Evolutionary conservation across 2,888 invertebrate genomes (phyloP).

Genomic region (Panopea generosa): DNA sequence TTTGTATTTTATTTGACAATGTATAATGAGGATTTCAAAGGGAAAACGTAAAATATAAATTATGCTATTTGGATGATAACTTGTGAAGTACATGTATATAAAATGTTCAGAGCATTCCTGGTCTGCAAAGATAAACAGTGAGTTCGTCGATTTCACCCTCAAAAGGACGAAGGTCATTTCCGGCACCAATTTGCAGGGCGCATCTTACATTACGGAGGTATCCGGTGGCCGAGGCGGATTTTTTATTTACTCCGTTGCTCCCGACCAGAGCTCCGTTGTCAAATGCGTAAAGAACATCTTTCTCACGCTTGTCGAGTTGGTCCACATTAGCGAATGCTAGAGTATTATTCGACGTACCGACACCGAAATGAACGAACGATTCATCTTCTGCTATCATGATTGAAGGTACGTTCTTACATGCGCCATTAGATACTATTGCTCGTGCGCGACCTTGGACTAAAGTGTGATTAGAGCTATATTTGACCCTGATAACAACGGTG

Average conservation of each 20-base stretch:
- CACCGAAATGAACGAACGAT: constrained; percentile 58
- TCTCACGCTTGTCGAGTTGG: constrained; percentile 4
- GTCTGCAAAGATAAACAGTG: constrained; percentile 19
- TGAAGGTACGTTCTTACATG: constrained; percentile 69
- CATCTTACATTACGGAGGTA: neutral
- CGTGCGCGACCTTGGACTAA: constrained; percentile 30
- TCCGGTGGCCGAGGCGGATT: constrained; percentile 17
- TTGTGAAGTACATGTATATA: too few species aligned
- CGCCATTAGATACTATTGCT: constrained; percentile 73
- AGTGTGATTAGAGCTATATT: constrained; percentile 57
- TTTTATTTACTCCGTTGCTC: constrained; percentile 48
- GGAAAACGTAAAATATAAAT: too few species aligned
- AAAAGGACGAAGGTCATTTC: constrained; percentile 44
- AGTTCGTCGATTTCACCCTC: constrained; percentile 14
- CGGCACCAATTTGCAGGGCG: constrained; percentile 67
- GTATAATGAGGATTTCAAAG: too few species aligned
- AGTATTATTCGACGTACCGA: constrained; percentile 34
- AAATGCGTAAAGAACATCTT: constrained; percentile 37
- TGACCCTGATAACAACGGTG: constrained; percentile 69
- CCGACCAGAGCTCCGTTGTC: constrained; percentile 26
- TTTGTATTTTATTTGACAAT: too few species aligned
- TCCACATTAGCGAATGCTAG: constrained; percentile 39
- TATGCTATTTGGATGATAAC: too few species aligned
- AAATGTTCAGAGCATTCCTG: too few species aligned
- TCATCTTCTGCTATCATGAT: constrained; percentile 66